phyloP scores from a whole-genome alignment of 2,113 vertebrate species.

The Callipepla californica region DNA sequence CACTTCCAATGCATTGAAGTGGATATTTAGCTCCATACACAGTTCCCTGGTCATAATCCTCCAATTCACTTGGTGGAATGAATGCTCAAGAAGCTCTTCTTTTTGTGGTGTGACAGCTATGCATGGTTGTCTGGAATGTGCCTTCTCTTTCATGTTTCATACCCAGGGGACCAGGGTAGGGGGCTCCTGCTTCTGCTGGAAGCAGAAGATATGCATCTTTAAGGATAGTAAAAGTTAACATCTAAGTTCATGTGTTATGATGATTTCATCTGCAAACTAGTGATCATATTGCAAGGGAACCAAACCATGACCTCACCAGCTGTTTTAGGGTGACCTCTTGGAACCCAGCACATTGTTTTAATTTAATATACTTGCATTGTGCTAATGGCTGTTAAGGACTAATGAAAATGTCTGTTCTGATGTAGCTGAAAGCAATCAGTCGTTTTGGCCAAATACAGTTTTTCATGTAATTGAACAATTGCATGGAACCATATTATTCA shows the following conservation, averaged over 20 bases:
- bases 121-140: no score
- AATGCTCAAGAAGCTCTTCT: no score
- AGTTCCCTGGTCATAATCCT: no score
- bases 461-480: background rate
- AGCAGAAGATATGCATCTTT: background rate
- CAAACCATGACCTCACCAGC: background rate
- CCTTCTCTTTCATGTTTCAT: no score
- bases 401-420: background rate
- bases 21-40: no score
- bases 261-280: background rate
- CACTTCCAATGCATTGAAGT: no score
- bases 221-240: background rate
- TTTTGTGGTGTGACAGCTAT: no score
- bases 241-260: background rate
- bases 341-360: background rate
- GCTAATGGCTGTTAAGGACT: background rate
- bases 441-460: background rate
- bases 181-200: background rate
- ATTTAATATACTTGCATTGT: background rate
- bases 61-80: no score
- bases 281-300: background rate
- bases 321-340: constrained; percentile 6
- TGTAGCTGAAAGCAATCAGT: background rate
- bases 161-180: background rate
- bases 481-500: background rate